These are phyloP conservation scores for Sorex fumeus DNA, from an alignment of 2,113 vertebrate genomes.

Conservation along the genomic window DNA sequence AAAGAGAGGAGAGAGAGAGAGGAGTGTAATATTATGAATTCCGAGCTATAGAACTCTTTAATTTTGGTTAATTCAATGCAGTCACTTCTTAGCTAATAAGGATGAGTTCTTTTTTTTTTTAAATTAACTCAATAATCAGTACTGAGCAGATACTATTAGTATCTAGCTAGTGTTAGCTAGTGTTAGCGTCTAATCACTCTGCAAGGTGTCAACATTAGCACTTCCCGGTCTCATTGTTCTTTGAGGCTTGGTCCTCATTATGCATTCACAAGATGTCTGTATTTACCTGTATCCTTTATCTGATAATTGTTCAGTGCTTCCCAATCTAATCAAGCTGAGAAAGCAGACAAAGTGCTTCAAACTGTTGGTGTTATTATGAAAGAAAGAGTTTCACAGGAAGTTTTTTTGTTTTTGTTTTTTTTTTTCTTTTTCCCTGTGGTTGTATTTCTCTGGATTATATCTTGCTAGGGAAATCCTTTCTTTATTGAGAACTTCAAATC, in stretches of 20 bases:
- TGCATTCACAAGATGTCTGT: no score
- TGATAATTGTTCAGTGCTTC: no score
- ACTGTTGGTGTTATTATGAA: no score
- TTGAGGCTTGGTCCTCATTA: no score
- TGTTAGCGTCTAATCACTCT: background rate
- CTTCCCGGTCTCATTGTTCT: no score
- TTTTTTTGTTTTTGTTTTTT: no score
- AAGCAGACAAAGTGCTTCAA: no score
- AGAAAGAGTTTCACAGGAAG: background rate
- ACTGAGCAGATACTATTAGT: background rate
- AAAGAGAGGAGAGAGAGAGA: background rate
- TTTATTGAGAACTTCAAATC: background rate
- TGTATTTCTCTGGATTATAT: no score
- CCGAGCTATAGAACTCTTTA: background rate
- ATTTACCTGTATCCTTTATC: no score
- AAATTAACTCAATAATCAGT: background rate
- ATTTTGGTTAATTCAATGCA: background rate
- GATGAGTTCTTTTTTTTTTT: background rate
- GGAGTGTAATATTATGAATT: constrained; percentile 7
- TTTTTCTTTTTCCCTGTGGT: no score
- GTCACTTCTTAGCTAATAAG: constrained; percentile 20
- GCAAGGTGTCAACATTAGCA: no score
- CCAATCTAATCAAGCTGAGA: no score
- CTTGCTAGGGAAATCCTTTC: background rate
- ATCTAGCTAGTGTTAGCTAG: background rate